A percentile compares a stretch with the other conserved stretches of the same genome.
These are phyloP conservation scores for Asobara japonica DNA, from an alignment of 1,140 invertebrate genomes.

Conservation along the genomic window DNA sequence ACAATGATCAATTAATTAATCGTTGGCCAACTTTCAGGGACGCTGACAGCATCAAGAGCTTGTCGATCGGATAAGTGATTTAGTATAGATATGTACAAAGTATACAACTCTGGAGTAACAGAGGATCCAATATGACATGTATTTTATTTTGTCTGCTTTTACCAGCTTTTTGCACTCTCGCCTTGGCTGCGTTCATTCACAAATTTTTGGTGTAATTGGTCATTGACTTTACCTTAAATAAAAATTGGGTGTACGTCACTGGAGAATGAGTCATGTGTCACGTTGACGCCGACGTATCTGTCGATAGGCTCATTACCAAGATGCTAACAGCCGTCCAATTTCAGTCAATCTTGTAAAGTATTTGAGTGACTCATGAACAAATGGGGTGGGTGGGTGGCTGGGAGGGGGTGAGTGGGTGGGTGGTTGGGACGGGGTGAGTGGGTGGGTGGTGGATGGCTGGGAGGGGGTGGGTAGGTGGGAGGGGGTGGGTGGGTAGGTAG, in stretches of 20 bases:
- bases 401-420: too few relatives aligned
- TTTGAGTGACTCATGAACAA: background rate
- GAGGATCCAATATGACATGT: background rate
- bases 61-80: conserved; percentile 12
- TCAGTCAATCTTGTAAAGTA: background rate
- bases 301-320: background rate
- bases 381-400: background rate
- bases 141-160: conserved; percentile 4
- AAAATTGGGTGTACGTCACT: too few relatives aligned
- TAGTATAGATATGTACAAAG: conserved; percentile 50
- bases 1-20: background rate
- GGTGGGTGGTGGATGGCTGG: too few relatives aligned
- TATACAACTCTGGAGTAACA: conserved; percentile 36
- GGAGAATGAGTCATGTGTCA: too few relatives aligned
- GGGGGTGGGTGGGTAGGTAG: too few relatives aligned
- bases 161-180: background rate
- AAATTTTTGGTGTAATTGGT: too few relatives aligned
- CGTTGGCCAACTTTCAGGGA: background rate
- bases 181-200: background rate
- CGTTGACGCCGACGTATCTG: background rate
- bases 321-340: background rate
- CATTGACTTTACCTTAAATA: too few relatives aligned
- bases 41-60: background rate
- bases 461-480: too few relatives aligned
- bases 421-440: too few relatives aligned